Evolutionary conservation across 2,113 vertebrate genomes (phyloP).

Genomic region (Cranoglanis bouderius): DNA sequence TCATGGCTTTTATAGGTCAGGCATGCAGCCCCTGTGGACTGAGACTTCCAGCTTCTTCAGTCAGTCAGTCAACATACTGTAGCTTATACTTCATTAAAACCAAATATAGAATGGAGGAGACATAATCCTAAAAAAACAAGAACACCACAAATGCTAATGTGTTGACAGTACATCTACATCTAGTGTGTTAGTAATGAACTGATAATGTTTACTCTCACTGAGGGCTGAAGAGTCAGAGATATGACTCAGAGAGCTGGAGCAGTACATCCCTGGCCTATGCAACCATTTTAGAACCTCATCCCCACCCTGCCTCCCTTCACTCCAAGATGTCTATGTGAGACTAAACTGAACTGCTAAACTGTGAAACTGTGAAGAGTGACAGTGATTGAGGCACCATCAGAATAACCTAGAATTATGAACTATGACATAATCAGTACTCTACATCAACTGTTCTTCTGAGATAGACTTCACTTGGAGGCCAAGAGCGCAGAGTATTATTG

Average conservation of each 20-base stretch:
- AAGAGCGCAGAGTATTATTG: no score
- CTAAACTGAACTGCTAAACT: not conserved
- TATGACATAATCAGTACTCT: not conserved
- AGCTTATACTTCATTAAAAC: constrained; percentile 4
- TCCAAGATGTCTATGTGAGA: constrained; percentile 9
- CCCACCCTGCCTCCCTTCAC: constrained; percentile 69
- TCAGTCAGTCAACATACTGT: not conserved
- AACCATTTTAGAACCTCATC: constrained; percentile 60
- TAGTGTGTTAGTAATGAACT: constrained; percentile 41
- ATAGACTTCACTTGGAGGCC: not conserved
- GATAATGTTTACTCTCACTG: constrained; percentile 35
- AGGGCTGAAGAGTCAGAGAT: constrained; percentile 67
- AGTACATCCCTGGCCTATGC: constrained; percentile 68
- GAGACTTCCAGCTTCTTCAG: not conserved
- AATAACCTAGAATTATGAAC: not conserved
- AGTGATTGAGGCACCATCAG: not conserved
- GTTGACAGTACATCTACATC: not conserved
- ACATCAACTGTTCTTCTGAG: not conserved
- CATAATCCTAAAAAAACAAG: not conserved
- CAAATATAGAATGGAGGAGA: not conserved
- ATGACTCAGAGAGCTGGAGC: constrained; percentile 70
- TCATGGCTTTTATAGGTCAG: not conserved
- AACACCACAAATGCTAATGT: not conserved
- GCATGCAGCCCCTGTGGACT: not conserved
- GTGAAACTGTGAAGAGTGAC: not conserved